Evolutionary conservation across 1,140 invertebrate genomes (phyloP).

Genomic region (Andricus grossulariae): DNA sequence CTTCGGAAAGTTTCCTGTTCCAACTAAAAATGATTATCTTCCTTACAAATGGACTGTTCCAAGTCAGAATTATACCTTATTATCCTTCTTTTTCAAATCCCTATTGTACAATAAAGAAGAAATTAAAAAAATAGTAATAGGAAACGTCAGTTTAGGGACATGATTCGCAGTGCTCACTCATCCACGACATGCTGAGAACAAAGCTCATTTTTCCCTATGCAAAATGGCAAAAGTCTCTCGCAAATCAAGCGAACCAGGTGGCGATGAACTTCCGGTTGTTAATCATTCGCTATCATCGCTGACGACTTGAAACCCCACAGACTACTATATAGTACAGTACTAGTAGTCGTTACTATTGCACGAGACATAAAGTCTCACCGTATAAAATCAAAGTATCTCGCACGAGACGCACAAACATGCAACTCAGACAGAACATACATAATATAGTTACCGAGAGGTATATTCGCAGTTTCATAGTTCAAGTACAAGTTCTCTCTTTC

Average conservation of each 20-base stretch:
- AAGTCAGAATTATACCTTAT: too few relatives aligned
- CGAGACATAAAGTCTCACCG: slow-evolving; percentile 19
- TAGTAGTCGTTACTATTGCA: too few relatives aligned
- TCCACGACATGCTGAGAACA: neutral
- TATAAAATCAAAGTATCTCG: slow-evolving; percentile 23
- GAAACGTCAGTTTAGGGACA: neutral
- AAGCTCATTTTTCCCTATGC: slow-evolving; percentile 8
- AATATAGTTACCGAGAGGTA: neutral
- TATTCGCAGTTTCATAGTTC: neutral
- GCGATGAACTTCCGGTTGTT: slow-evolving; percentile 16
- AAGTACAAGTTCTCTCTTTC: neutral
- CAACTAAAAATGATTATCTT: too few relatives aligned
- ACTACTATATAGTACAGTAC: neutral
- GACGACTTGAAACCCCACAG: slow-evolving; percentile 4
- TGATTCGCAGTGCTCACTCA: neutral
- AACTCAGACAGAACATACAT: neutral
- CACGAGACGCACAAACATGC: neutral
- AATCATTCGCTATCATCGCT: neutral
- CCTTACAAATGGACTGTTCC: too few relatives aligned
- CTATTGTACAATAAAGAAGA: too few relatives aligned
- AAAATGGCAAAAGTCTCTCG: slow-evolving; percentile 14
- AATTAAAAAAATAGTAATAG: too few relatives aligned
- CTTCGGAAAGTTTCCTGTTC: too few relatives aligned
- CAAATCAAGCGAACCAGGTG: slow-evolving; percentile 29
- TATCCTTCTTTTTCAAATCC: too few relatives aligned